These are phyloP conservation scores for Anoura caudifer DNA, from an alignment of 2,113 vertebrate genomes.

Conservation along the genomic window DNA sequence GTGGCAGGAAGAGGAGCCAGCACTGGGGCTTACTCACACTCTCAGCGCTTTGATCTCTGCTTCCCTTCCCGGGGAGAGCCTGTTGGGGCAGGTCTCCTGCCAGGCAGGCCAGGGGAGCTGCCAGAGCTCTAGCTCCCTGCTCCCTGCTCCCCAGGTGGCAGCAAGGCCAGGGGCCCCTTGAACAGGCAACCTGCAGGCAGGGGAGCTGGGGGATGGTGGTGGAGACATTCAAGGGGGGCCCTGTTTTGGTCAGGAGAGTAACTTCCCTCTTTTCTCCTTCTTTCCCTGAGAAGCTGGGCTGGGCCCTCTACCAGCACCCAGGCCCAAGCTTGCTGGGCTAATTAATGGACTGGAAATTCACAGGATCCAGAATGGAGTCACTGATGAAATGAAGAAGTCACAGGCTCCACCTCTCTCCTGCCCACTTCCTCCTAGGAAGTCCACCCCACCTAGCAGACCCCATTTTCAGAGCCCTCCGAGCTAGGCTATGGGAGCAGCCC, in stretches of 20 bases:
- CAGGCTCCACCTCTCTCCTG: background rate
- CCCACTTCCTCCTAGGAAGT: background rate
- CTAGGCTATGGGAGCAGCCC: background rate
- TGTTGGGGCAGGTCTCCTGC: conserved; percentile 75
- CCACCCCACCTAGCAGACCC: background rate
- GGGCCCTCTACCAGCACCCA: background rate
- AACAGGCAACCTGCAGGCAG: background rate
- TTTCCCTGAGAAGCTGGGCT: background rate
- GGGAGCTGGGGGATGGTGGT: background rate
- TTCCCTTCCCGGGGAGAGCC: conserved; percentile 44
- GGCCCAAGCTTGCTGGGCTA: background rate
- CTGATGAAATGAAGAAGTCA: background rate
- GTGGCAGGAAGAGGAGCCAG: conserved; percentile 68
- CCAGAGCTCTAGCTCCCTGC: conserved; percentile 18
- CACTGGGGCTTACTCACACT: conserved; percentile 67
- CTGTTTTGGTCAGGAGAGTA: background rate
- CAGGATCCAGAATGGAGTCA: background rate
- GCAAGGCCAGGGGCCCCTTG: conserved; percentile 53
- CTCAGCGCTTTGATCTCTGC: conserved; percentile 75
- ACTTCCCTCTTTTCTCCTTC: background rate
- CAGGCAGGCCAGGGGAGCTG: conserved; percentile 36
- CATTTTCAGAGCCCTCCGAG: background rate
- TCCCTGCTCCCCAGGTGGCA: conserved; percentile 27
- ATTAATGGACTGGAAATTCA: background rate
- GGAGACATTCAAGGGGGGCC: background rate